Base-by-base conservation (phyloP, 2,888 invertebrate species). In the Noctua janthina region DNA sequence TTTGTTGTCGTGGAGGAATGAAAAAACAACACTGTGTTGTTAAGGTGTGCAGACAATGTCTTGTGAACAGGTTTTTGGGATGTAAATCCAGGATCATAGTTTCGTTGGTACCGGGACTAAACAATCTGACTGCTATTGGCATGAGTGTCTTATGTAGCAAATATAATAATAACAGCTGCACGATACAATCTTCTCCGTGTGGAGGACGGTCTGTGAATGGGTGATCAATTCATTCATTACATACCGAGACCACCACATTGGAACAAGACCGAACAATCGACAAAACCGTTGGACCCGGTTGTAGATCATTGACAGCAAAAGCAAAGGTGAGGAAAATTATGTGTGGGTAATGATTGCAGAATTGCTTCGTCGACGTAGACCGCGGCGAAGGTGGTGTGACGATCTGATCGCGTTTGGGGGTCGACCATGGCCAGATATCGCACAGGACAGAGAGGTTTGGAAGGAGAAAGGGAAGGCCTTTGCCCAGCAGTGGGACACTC, bases 1-100 rank as follows among this genome's bases (percentile, higher is more conserved):
- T 74, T 72, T 84, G 74, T 70, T 74, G 54, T 74, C 72, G 56
- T n/a, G 46, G n/a, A 54, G 46, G 68, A 78, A 78, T 71, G 51
- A 64, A 74, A 82, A 43, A 73, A 49, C 49, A 81, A 69, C 20
- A 79, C 23, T 70, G 51, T 79, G 17, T 56, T 51, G 10, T 11
- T 39, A 23, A 1, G 5, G 23, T 83, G 29, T 10, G 7, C 13
- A 39, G 35, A 76, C 46, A 39, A 51, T 62, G 5, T 46, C 17
- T 46, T 46, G 23, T 35, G 15, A 6, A 8, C 1, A 0, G 7
- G 54, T 11, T 8, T 15, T 56, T 46, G 46, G n/a, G 2, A 6
- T 29, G 1, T 43, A 39, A 20, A 43, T 13, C 2, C 4, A 8
- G 15, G 23, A 11, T 39, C 3, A n/a, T 51, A 20, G 39, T 49